Conservation (phyloP, 35 echinoderm and acorn worm species). For the Heliocidaris tuberculata region DNA sequence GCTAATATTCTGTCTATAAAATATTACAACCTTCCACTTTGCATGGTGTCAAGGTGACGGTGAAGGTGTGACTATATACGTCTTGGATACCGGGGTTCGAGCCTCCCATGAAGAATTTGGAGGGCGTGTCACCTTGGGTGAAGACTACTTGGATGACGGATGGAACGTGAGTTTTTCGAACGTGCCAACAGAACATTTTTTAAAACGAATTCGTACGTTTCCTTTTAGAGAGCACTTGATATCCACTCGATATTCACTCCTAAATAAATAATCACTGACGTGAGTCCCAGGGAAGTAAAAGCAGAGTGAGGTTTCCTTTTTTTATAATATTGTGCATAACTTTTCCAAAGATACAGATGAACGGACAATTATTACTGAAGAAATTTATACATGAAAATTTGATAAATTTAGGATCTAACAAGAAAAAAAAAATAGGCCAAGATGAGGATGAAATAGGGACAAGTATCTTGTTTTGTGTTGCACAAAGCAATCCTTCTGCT, state of each 20-base stretch:
- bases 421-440: not conserved
- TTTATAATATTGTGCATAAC: not conserved
- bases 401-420: not conserved
- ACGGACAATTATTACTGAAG: not conserved
- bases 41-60: not conserved
- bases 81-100: slow-evolving; percentile 26
- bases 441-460: not conserved
- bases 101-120: slow-evolving; percentile 20
- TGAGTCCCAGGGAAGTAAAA: not conserved
- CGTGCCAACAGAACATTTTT: no score
- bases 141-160: slow-evolving; percentile 16
- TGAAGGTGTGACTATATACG: not conserved
- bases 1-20: no score
- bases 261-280: no score
- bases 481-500: not conserved
- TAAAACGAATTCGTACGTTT: no score
- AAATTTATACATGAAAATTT: not conserved
- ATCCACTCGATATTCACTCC: no score
- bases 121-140: not conserved
- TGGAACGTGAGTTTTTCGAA: slow-evolving; percentile 32
- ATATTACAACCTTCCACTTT: no score
- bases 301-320: not conserved
- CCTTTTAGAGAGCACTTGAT: no score
- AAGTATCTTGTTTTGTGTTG: not conserved
- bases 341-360: not conserved